Base-by-base conservation (phyloP, 2,888 invertebrate species). In the Celastrina argiolus region DNA sequence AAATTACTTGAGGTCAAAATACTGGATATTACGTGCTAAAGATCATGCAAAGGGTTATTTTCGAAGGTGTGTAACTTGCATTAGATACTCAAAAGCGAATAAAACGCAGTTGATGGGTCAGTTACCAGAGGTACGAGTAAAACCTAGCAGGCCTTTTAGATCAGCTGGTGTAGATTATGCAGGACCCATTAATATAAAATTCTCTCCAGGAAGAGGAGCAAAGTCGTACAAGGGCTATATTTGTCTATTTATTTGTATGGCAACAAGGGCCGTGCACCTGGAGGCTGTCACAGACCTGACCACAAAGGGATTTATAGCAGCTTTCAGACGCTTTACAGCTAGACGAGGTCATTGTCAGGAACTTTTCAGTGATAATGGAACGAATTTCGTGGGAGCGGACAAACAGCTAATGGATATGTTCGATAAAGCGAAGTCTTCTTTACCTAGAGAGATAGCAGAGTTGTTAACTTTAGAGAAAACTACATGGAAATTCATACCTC, bases 401-500 rank as follows among this genome's bases (percentile, higher is more conserved):
- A 64, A 18, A 7, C 10, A 45, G 8, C n/a, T 64, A 16, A 8
- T n/a, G 14, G 45, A 45, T 3, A 28, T 64, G 45, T 64, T 42
- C 31, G 14, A 42, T 16, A 39, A 16, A 18, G 45, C 45, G 5
- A 42, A 31, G n/a, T 64, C 45, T 14, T 10, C 8, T 4, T 2
- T 56, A 0, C 22, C 22, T 26, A 5, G 5, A 5, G 56, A 56
- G 28, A 56, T 56, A 3, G 56, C 26, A 10, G 28, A 56, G 12
- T 14, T 56, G n/a, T n/a, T n/a, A n/a, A n/a, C 56, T 12, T 26
- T 28, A 28, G 28, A 56, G 14, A 26, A 6, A 12, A 28, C 42
- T 26, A 31, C 45, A 31, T 72, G 71, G 71, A 70, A 71, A 56
- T 73, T 70, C 28, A 73, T 72, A 34, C 73, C 73, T 22, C 70